A percentile compares a stretch with the other conserved stretches of the same genome.
Evolutionary conservation across 92 coral and sea anemone genomes (phyloP).

Genomic region (Zoanthus solanderi): DNA sequence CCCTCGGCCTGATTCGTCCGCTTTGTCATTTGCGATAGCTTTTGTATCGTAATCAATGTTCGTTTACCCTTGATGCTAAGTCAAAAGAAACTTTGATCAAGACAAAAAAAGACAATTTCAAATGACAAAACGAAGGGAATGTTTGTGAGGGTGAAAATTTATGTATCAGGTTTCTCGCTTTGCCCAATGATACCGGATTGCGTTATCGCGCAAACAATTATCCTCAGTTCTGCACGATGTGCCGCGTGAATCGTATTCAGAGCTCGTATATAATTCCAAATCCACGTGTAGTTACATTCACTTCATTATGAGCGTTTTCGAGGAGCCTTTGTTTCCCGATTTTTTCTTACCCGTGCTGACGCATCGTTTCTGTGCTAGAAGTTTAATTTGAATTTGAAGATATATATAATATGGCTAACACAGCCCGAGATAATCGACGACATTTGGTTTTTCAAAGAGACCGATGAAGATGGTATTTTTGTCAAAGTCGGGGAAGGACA

Average conservation of each 20-base stretch:
- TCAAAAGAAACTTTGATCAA: neutral
- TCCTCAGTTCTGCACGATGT: neutral
- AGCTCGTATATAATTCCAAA: constrained; percentile 3
- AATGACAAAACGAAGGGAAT: constrained; percentile 4
- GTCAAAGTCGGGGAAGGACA: neutral
- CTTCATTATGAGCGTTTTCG: neutral
- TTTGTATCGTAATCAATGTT: no score
- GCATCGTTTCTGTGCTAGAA: neutral
- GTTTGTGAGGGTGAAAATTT: neutral
- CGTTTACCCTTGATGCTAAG: no score
- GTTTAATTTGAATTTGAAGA: neutral
- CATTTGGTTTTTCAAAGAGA: neutral
- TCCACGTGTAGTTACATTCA: neutral
- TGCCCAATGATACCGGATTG: neutral
- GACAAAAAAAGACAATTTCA: neutral
- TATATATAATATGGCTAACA: neutral
- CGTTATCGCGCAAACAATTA: neutral
- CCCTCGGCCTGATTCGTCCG: no score
- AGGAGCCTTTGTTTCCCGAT: neutral
- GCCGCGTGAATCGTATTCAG: neutral
- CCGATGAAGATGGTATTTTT: neutral
- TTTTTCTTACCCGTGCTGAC: neutral
- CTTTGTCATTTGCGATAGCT: no score
- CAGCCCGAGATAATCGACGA: neutral
- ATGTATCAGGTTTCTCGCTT: neutral